Evolutionary conservation across 2,888 invertebrate species (phyloP), one percentile per base, ranked within the genome.

Genomic region (Caenorhabditis wallacei): DNA sequence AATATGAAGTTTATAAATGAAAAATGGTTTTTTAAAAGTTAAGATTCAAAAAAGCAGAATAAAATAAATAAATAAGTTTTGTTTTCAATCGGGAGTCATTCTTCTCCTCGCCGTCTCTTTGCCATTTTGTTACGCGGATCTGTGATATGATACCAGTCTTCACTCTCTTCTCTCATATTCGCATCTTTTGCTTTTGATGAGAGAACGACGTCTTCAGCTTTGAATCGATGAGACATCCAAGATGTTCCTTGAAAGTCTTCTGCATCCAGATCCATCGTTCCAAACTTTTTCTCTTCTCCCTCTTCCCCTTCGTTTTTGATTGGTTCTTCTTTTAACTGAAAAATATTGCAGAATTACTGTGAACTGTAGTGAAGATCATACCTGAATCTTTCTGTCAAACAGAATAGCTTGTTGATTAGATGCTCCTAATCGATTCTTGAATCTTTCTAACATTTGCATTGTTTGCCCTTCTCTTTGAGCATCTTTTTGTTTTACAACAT

Each of bases 101-200:
- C 76, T 57, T 86, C 88, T 24, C 95, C 96, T 70, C 98, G 94
- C 92, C 97, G 95, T 64, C 98, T 94, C 93, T 97, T 96, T 89
- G 96, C 98, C 4, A 99, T 93, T 0, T 97, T 96, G 94, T 98
- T 98, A 85, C 98, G 94, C 0, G 99, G 98, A 93, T 99, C 98
- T 91, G 95, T 95, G 35, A 97, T 96, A 92, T 97, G 97, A 92
- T 97, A 99, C 96, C 98, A 96, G 90, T 98, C 98, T 87, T 96
- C 96, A 59, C 95, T 95, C 48, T 78, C 71, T 8, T 90, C 91
- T 92, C 96, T 96, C 0, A 95, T 95, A 70, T 96, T 98, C 0
- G 92, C 92, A 79, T 92, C 92, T 64, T 89, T 89, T 7, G 92
- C 92, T 63, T 87, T 89, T n/a, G 91, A 88, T 26, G 85, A 81